phyloP scores from a whole-genome alignment of 1,140 invertebrate genomes.

The Drosophila busckii region DNA sequence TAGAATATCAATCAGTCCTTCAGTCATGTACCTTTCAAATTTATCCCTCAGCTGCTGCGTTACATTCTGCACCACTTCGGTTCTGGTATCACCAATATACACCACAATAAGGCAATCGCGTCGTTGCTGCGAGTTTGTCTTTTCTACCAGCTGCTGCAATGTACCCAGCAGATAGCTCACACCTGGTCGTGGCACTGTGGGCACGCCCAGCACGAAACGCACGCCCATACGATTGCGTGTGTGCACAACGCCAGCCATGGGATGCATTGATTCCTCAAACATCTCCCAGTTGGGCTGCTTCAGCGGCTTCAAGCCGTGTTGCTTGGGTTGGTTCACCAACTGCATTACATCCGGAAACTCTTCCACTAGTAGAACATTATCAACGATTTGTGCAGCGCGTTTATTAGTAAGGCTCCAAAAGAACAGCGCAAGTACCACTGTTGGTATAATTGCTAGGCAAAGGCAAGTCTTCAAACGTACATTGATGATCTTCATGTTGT shows the following conservation, averaged over 20 bases:
- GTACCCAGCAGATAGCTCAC: slow-evolving; percentile 17
- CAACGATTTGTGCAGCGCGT: too few species aligned
- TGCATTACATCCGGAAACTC: too few species aligned
- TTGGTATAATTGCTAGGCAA: background rate
- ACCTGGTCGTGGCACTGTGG: slow-evolving; percentile 10
- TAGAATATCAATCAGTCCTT: slow-evolving; percentile 36
- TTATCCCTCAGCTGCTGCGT: background rate
- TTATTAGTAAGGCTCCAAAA: too few species aligned
- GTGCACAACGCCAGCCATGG: background rate
- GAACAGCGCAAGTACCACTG: too few species aligned
- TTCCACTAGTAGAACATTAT: too few species aligned
- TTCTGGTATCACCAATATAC: slow-evolving; percentile 32
- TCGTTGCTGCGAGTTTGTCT: slow-evolving; percentile 2
- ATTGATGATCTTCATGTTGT: slow-evolving; percentile 17
- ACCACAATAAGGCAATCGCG: slow-evolving; percentile 29
- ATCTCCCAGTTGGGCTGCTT: background rate
- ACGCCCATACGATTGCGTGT: slow-evolving; percentile 6
- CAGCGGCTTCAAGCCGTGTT: too few species aligned
- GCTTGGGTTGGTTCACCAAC: too few species aligned
- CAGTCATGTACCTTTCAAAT: slow-evolving; percentile 3
- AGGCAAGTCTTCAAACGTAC: background rate
- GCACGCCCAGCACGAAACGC: slow-evolving; percentile 34
- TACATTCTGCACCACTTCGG: slow-evolving; percentile 7
- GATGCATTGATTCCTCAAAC: background rate
- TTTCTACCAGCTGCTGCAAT: slow-evolving; percentile 9